Evolutionary conservation across 2,888 invertebrate species (phyloP), one percentile per base, ranked within the genome.

Genomic region (Leuctra nigra): DNA sequence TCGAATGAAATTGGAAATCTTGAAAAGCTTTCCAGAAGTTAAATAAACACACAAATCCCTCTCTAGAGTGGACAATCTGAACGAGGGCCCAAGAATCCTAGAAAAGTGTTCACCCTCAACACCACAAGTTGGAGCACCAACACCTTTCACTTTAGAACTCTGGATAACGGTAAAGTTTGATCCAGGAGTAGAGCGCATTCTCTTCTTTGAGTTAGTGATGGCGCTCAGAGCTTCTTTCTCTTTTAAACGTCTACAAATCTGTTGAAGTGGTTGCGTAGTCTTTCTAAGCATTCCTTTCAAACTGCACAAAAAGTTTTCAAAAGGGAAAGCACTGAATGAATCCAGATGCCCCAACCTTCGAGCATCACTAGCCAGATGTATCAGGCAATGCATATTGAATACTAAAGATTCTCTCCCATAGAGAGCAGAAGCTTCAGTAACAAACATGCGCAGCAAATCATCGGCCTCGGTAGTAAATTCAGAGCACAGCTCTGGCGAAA

Each of bases 301-400:
- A n/a, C 25, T 29, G 22, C 52, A 48, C 11, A 66, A 38, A 53
- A 47, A 65, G 41, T 62, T 65, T 59, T 65, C 64, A 64, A 63
- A 65, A 18, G 59, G 56, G 58, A 65, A 66, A 7, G 60, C 53
- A 36, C 62, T 63, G 46, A 60, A 59, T n/a, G 41, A 54, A 55
- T 65, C 63, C n/a, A 63, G 58, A 29, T 18, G 33, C 1, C 64
- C 62, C 61, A 56, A 64, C 16, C 56, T 56, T 29, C 14, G 14
- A 14, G 59, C 63, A 61, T 64, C 64, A 13, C 47, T 25, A 25
- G 25, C 14, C 2, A 47, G 25, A 16, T 47, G 47, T 14, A 47
- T 29, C 3, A 47, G 47, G 25, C 16, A 25, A 29, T 47, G 47
- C 24, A 47, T 25, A 16, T 47, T 47, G 47, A 25, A 47, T 4